Evolutionary conservation across 2,888 invertebrate genomes (phyloP), one percentile per base, ranked within the genome.

Genomic region (Drosophila mimica): DNA sequence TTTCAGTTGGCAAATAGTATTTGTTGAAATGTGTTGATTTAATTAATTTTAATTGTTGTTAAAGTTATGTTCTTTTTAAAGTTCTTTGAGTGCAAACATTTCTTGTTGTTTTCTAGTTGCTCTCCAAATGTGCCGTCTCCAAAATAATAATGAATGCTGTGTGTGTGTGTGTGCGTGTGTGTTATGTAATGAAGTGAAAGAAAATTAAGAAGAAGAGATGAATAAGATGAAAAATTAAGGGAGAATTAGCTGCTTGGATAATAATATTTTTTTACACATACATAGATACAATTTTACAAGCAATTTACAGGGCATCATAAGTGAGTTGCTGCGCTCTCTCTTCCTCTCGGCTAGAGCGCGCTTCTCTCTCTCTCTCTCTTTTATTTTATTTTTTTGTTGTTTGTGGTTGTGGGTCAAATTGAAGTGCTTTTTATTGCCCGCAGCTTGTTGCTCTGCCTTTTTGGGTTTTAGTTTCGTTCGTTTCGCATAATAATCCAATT

Each of bases 341-440:
- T 7, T 17, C n/a, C 11, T n/a, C 20, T 43, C 11, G 11, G 20
- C 11, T 43, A 13, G 15, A 25, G 15, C 25, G 15, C 46, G 15
- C 25, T 15, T 15, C 8, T 2, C 25, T 46, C 15, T 25, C 7
- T 7, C 2, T 40, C n/a, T 5, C 40, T 11, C 0, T 40, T 0
- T 6, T 54, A 59, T 38, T 57, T 33, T 46, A n/a, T 46, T 28
- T 40, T 51, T 53, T 60, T 66, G 48, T 69, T 77, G 51, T 72
- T 57, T 70, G 62, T 71, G 65, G 64, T 74, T 84, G 79, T 89
- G 86, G 89, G 88, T 81, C 85, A 83, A 87, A 85, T 87, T 87
- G 88, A 83, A 85, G 88, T 87, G 88, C 77, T 89, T 87, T 89
- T 87, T 87, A 87, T 89, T 87, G 87, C 89, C 89, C 83, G 75